Conservation (phyloP, 2,113 vertebrate genomes). For the Gavia stellata region DNA sequence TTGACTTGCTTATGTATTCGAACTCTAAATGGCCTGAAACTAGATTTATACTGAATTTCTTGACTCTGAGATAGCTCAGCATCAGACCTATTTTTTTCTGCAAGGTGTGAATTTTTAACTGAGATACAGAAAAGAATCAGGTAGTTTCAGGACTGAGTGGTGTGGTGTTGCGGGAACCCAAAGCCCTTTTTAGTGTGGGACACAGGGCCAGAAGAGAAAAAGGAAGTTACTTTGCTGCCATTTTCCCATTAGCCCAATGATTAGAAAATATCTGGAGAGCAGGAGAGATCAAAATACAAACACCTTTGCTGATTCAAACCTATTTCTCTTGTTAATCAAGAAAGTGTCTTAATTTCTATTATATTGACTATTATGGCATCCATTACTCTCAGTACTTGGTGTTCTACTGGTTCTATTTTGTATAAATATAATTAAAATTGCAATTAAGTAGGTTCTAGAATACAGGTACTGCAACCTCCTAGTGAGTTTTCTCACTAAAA, state of each 20-base stretch:
- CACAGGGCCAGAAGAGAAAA: not conserved
- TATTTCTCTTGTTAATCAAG: not conserved
- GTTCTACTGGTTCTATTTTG: not conserved
- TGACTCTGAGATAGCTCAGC: not conserved
- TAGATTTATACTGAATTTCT: not conserved
- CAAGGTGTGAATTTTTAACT: not conserved
- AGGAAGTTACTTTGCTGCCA: not conserved
- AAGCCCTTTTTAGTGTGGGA: not conserved
- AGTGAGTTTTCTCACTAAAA: not conserved
- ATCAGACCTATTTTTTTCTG: not conserved
- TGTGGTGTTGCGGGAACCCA: not conserved
- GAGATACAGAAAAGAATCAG: not conserved
- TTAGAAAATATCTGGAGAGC: not conserved
- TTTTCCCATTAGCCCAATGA: not conserved
- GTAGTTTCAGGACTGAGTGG: not conserved
- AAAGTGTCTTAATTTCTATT: not conserved
- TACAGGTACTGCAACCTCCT: not conserved
- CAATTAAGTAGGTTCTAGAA: not conserved
- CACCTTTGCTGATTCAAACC: not conserved
- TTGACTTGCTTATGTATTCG: not conserved
- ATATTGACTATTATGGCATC: not conserved
- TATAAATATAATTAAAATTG: not conserved
- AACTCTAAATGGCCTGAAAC: not conserved
- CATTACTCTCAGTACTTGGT: not conserved
- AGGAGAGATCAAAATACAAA: not conserved